phyloP scores from a whole-genome alignment of 37 sponge, comb jelly and placozoan species.

The Agelas oroides region DNA sequence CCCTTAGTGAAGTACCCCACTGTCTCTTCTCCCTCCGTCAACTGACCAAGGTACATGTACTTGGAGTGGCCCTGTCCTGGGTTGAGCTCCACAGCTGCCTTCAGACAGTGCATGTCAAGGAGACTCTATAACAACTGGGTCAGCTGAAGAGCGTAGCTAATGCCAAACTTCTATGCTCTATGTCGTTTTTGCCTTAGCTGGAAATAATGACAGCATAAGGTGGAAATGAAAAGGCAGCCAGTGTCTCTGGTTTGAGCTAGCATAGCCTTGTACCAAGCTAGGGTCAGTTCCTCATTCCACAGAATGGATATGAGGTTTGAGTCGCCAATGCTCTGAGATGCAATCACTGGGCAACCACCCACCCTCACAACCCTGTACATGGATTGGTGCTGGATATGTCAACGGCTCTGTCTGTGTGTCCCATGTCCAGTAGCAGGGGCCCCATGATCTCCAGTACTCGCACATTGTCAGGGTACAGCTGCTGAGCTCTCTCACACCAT shows the following conservation, averaged over 20 bases:
- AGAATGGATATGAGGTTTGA: too few species aligned
- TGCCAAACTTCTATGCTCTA: too few species aligned
- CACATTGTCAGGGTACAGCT: conserved; percentile 37
- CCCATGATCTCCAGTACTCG: conserved; percentile 65
- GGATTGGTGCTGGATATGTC: conserved; percentile 48
- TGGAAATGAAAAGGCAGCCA: too few species aligned
- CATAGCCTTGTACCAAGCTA: too few species aligned
- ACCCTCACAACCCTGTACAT: too few species aligned
- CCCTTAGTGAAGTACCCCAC: conserved; percentile 60
- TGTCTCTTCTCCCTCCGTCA: conserved; percentile 69
- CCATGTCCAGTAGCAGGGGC: conserved; percentile 68
- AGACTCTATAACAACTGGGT: conserved; percentile 1
- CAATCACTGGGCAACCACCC: too few species aligned
- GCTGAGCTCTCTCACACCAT: conserved; percentile 60
- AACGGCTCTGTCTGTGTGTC: conserved; percentile 52
- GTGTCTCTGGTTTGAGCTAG: too few species aligned
- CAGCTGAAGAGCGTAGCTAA: neutral
- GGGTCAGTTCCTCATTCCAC: too few species aligned
- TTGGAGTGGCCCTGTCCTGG: conserved; percentile 74
- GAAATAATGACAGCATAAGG: too few species aligned
- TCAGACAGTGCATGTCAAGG: conserved; percentile 44
- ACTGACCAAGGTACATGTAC: conserved; percentile 83
- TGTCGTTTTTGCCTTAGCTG: too few species aligned
- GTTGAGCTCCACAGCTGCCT: conserved; percentile 31
- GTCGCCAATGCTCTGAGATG: too few species aligned